A percentile compares a stretch with the other conserved stretches of the same genome.
Conservation (phyloP, 2,888 invertebrate genomes). For the Acanthosepion pharaonis region DNA sequence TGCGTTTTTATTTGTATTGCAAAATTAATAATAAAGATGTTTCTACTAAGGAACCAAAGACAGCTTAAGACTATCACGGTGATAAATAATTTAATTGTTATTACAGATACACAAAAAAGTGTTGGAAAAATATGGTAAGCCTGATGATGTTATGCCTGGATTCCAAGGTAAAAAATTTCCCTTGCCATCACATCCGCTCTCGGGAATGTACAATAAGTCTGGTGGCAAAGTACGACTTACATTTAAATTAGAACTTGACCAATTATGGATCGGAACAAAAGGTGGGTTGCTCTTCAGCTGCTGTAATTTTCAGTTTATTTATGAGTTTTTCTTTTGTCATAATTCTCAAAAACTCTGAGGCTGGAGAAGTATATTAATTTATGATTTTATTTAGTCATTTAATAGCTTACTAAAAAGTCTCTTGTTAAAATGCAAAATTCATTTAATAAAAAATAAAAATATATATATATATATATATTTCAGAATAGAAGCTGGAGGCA, state of each 20-base stretch:
- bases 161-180: slow-evolving; percentile 86
- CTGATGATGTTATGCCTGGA: slow-evolving; percentile 91
- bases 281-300: slow-evolving; percentile 64
- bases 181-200: slow-evolving; percentile 85
- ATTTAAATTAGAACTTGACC: slow-evolving; percentile 91
- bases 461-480: too few relatives aligned
- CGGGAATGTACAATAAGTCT: slow-evolving; percentile 92
- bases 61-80: background rate
- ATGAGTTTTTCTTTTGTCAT: background rate
- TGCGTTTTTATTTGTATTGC: too few relatives aligned
- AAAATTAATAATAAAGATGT: too few relatives aligned
- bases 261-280: slow-evolving; percentile 93
- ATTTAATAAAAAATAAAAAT: too few relatives aligned
- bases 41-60: too few relatives aligned
- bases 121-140: slow-evolving; percentile 87
- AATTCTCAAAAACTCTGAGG: too few relatives aligned
- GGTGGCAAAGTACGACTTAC: slow-evolving; percentile 92
- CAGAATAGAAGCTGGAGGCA: too few relatives aligned
- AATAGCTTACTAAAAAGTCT: too few relatives aligned
- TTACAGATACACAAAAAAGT: slow-evolving; percentile 85
- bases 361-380: too few relatives aligned
- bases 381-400: too few relatives aligned
- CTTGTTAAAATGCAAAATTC: too few relatives aligned
- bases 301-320: background rate
- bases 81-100: slow-evolving; percentile 46